These are phyloP conservation scores for Metalampra italica DNA, from an alignment of 2,888 invertebrate species.

Conservation along the genomic window DNA sequence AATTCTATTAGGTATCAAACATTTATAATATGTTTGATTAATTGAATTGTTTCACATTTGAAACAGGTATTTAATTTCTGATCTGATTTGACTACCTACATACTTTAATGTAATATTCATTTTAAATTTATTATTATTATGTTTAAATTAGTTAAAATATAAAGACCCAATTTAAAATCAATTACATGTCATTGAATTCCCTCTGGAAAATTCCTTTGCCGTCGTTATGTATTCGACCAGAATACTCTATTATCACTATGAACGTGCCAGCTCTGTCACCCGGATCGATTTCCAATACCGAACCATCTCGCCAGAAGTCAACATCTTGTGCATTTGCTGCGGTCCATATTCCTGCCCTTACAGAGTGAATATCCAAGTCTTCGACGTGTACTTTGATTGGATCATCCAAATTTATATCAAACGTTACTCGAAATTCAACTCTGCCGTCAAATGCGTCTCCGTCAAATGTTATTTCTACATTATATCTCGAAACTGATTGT, in stretches of 20 bases:
- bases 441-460: conserved; percentile 34
- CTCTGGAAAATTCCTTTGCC: conserved; percentile 41
- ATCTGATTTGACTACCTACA: too few relatives aligned
- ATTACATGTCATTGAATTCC: conserved; percentile 27
- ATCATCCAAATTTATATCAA: conserved; percentile 31
- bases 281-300: conserved; percentile 35
- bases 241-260: conserved; percentile 44
- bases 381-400: conserved; percentile 31
- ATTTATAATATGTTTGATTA: too few relatives aligned
- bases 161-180: background rate
- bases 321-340: conserved; percentile 19
- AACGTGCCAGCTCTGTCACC: conserved; percentile 26
- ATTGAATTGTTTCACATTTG: too few relatives aligned
- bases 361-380: conserved; percentile 32
- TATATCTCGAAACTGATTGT: conserved; percentile 34
- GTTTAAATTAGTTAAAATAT: background rate
- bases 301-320: conserved; percentile 25
- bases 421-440: conserved; percentile 27
- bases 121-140: background rate
- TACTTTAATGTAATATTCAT: too few relatives aligned
- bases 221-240: conserved; percentile 24
- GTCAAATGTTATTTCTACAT: conserved; percentile 33
- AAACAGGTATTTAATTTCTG: too few relatives aligned
- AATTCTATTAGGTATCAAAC: too few relatives aligned
- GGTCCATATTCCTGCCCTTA: conserved; percentile 29